phyloP scores from a whole-genome alignment of 2,113 vertebrate species.

The Tauraco erythrolophus region DNA sequence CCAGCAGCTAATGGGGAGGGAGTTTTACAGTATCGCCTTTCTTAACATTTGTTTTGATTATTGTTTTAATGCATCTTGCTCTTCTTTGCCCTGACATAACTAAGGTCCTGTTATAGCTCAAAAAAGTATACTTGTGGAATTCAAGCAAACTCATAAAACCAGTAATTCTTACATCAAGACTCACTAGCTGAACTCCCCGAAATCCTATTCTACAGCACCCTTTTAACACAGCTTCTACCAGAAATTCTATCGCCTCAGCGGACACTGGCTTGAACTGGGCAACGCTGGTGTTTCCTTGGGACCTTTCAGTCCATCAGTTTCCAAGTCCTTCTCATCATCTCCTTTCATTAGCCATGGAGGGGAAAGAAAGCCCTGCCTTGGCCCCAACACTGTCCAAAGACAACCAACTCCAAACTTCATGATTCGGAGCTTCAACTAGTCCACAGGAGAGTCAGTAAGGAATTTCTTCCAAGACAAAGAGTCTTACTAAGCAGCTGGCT shows the following conservation, averaged over 20 bases:
- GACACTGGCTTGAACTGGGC: background rate
- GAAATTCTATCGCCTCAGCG: background rate
- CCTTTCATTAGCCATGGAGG: background rate
- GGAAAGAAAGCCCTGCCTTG: background rate
- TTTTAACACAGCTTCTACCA: background rate
- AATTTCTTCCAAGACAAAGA: background rate
- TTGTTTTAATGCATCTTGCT: background rate
- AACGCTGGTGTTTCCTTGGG: background rate
- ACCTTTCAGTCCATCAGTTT: background rate
- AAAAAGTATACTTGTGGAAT: background rate
- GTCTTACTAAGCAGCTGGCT: background rate
- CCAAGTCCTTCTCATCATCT: background rate
- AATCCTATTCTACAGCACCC: background rate
- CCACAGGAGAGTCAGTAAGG: background rate
- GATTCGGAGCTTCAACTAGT: background rate
- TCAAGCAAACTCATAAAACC: background rate
- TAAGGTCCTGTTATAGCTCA: background rate
- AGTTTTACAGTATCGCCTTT: background rate
- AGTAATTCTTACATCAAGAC: background rate
- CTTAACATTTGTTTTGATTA: background rate
- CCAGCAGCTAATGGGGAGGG: background rate
- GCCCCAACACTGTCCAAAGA: fast-evolving
- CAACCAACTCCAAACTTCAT: background rate
- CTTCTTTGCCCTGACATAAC: background rate
- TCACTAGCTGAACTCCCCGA: background rate